A percentile compares a stretch with the other conserved stretches of the same genome.
phyloP scores from a whole-genome alignment of 2,113 vertebrate species.

The Scolopax mira region DNA sequence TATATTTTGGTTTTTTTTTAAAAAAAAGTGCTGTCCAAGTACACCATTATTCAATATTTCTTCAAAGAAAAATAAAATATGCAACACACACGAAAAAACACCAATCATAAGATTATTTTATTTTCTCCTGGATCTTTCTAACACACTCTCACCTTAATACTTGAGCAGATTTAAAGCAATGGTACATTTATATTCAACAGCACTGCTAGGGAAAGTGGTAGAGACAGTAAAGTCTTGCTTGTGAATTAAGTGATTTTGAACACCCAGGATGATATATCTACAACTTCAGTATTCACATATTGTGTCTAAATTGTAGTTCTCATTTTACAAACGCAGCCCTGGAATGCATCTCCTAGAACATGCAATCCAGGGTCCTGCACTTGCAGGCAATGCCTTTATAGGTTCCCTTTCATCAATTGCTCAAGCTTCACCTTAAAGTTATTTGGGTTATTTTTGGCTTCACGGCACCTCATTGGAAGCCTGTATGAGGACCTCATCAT shows the following conservation, averaged over 20 bases:
- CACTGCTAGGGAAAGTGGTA: not conserved
- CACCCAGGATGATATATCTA: not conserved
- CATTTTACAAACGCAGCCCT: not conserved
- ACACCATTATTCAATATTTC: not conserved
- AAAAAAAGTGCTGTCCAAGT: not conserved
- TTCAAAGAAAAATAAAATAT: not conserved
- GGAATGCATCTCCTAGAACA: not conserved
- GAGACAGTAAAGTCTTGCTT: not conserved
- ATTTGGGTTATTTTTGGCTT: not conserved
- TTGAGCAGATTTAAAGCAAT: not conserved
- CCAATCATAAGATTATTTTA: not conserved
- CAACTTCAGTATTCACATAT: not conserved
- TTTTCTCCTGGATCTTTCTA: slow-evolving; percentile 1
- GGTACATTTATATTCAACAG: not conserved
- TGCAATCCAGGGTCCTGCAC: not conserved
- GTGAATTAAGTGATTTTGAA: not conserved
- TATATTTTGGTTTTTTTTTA: not conserved
- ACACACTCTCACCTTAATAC: not conserved
- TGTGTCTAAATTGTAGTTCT: not conserved
- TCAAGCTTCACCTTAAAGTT: not conserved
- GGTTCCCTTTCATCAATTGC: not conserved
- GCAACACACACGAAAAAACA: not conserved
- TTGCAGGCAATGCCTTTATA: not conserved
- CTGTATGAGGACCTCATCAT: not conserved
- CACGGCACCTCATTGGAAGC: not conserved